Conservation (phyloP, 2,888 invertebrate genomes). For the Troilus luridus region DNA sequence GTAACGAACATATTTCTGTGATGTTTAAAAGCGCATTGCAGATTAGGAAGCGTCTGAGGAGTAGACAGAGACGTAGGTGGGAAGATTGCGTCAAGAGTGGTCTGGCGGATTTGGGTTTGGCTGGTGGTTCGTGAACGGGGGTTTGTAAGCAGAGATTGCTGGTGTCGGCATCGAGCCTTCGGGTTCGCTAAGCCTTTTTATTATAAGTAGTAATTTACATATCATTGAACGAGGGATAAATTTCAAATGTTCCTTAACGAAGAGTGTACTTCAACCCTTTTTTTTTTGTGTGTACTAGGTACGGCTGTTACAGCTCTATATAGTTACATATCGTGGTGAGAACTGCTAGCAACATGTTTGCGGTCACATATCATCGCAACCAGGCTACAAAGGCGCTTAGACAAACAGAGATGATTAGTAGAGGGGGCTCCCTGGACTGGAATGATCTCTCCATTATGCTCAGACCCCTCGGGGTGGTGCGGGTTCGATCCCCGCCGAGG, state of each 20-base stretch:
- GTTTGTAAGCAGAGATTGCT: too few species aligned
- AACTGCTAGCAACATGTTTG: slow-evolving; percentile 27
- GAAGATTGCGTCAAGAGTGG: too few species aligned
- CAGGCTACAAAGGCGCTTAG: background rate
- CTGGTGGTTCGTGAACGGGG: too few species aligned
- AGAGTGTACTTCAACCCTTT: background rate
- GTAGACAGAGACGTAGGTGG: too few species aligned
- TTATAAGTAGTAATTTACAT: background rate
- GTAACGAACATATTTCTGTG: too few species aligned
- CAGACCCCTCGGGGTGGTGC: background rate
- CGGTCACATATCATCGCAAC: slow-evolving; percentile 25
- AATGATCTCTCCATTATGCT: background rate
- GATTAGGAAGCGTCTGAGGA: too few species aligned
- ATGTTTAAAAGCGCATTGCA: too few species aligned
- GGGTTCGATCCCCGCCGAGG: background rate
- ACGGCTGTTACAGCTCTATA: background rate
- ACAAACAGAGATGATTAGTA: background rate
- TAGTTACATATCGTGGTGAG: background rate
- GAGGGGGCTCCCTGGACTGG: background rate
- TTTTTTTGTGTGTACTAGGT: background rate
- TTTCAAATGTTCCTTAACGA: background rate
- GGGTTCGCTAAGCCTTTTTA: too few species aligned
- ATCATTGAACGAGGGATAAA: background rate
- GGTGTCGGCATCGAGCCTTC: too few species aligned
- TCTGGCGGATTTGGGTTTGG: too few species aligned